These are phyloP conservation scores for Pseudobourletiella spinata DNA, from an alignment of 1,140 invertebrate genomes.

Conservation along the genomic window DNA sequence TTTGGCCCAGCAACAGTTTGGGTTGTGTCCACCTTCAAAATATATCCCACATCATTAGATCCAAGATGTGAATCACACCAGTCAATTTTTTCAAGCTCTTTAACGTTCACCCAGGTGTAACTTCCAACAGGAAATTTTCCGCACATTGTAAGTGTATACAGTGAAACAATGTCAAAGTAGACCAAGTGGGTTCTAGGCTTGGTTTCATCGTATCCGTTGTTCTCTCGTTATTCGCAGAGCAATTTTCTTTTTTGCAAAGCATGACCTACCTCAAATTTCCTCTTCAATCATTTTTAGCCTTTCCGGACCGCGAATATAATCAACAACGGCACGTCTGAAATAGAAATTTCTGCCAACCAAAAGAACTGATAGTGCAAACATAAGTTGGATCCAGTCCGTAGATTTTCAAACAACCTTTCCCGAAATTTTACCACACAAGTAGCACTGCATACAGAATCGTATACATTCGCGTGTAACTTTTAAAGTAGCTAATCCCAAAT, in stretches of 20 bases:
- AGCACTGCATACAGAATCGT: background rate
- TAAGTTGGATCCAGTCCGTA: background rate
- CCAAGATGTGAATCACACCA: background rate
- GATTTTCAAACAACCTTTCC: background rate
- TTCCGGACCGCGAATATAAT: background rate
- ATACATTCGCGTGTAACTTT: background rate
- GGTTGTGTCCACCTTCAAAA: background rate
- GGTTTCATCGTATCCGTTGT: no score
- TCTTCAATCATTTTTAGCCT: background rate
- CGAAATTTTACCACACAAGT: background rate
- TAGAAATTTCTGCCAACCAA: background rate
- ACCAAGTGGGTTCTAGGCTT: no score
- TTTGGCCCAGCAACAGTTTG: no score
- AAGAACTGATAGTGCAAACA: background rate
- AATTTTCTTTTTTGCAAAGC: background rate
- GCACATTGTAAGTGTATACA: no score
- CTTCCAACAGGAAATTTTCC: no score
- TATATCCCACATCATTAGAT: background rate
- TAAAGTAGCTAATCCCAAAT: background rate
- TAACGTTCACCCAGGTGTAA: no score
- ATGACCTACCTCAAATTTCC: background rate
- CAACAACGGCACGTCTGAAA: background rate
- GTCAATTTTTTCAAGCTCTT: background rate
- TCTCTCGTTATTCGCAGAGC: background rate
- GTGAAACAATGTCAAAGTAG: no score